A percentile compares a stretch with the other conserved stretches of the same genome.
These are phyloP conservation scores for Peromyscus melanophrys DNA, from an alignment of 2,797 vertebrate genomes.

Conservation along the genomic window DNA sequence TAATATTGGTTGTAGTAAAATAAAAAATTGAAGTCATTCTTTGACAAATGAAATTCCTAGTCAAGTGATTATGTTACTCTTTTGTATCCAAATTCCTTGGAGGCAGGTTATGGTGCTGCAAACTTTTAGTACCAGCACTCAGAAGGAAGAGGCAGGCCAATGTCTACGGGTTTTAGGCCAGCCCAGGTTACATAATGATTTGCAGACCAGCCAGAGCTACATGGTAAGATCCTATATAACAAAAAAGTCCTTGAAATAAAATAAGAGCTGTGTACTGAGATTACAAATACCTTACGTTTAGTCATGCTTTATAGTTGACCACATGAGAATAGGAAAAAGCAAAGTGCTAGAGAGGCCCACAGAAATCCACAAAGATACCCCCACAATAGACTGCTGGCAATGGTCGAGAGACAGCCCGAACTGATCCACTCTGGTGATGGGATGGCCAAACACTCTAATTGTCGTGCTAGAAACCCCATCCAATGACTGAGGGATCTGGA, in stretches of 20 bases:
- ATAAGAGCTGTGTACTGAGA: neutral
- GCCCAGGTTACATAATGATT: neutral
- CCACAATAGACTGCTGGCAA: too few relatives aligned
- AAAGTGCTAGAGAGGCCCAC: too few relatives aligned
- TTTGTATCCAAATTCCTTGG: neutral
- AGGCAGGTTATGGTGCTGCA: neutral
- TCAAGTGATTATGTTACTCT: neutral
- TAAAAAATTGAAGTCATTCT: neutral
- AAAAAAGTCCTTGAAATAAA: neutral
- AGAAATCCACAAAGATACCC: too few relatives aligned
- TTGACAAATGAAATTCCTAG: neutral
- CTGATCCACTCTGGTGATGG: too few relatives aligned
- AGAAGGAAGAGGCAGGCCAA: neutral
- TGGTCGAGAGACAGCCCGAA: too few relatives aligned
- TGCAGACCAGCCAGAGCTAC: neutral
- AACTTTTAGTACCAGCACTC: neutral
- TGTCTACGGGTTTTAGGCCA: neutral
- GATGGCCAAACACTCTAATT: too few relatives aligned
- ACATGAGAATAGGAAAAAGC: too few relatives aligned
- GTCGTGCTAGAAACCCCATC: too few relatives aligned
- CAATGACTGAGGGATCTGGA: too few relatives aligned
- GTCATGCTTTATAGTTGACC: neutral
- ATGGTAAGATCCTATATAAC: neutral
- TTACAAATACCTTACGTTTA: neutral
- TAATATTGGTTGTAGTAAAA: neutral